phyloP scores from a whole-genome alignment of 2,113 vertebrate genomes.

The Perca schrenkii region DNA sequence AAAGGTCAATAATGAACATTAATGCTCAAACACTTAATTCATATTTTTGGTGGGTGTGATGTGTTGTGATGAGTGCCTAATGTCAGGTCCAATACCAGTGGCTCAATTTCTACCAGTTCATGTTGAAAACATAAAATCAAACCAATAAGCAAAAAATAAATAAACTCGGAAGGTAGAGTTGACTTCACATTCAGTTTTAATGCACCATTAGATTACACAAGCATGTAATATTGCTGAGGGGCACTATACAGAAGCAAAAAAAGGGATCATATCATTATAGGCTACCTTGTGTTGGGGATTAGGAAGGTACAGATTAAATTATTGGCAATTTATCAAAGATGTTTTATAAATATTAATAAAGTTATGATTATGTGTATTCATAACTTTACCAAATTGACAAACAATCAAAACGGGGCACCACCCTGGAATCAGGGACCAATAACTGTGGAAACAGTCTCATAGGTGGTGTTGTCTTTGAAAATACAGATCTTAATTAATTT shows the following conservation, averaged over 20 bases:
- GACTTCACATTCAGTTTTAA: constrained; percentile 3
- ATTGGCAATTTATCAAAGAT: no score
- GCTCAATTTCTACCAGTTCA: not conserved
- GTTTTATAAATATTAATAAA: no score
- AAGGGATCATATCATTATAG: constrained; percentile 7
- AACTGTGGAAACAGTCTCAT: no score
- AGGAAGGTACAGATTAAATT: no score
- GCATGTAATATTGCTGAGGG: constrained; percentile 9
- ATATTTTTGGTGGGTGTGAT: not conserved
- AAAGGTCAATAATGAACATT: not conserved
- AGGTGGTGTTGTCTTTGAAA: no score
- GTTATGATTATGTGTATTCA: no score
- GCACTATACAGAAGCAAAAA: constrained; percentile 14
- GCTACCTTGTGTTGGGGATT: no score
- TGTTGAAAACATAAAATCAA: not conserved
- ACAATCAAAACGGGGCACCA: no score
- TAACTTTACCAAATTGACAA: no score
- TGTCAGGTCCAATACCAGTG: not conserved
- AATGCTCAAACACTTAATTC: not conserved
- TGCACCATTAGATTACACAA: constrained; percentile 18
- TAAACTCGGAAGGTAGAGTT: not conserved
- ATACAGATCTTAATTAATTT: no score
- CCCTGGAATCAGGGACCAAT: no score
- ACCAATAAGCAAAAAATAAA: not conserved
- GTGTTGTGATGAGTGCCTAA: no score